phyloP scores from a whole-genome alignment of 2,797 vertebrate species.

The Fundulus diaphanus region DNA sequence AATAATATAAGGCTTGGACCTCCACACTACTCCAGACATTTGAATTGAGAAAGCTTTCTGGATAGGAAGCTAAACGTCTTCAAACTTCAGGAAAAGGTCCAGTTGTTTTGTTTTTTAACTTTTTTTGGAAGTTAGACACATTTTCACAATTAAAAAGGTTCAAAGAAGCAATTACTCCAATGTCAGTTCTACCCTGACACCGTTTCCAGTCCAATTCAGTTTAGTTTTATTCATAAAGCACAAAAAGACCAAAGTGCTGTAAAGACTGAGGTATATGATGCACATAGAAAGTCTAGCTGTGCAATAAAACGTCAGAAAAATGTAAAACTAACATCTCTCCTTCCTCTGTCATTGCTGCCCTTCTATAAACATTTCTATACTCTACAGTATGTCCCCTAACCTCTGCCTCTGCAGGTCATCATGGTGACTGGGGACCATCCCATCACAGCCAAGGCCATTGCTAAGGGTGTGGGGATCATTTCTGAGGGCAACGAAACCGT shows the following conservation, averaged over 20 bases:
- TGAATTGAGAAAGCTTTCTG: too few relatives aligned
- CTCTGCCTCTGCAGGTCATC: constrained; percentile 77
- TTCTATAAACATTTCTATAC: background rate
- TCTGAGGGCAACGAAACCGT: constrained; percentile 88
- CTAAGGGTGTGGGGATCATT: constrained; percentile 86
- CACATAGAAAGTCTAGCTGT: background rate
- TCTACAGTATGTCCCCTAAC: too few relatives aligned
- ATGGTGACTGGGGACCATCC: constrained; percentile 95
- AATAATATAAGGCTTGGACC: too few relatives aligned
- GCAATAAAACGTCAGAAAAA: too few relatives aligned
- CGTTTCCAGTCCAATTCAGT: background rate
- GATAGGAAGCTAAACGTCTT: too few relatives aligned
- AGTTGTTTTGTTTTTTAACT: too few relatives aligned
- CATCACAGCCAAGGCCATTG: constrained; percentile 94
- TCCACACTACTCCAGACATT: too few relatives aligned
- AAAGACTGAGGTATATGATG: too few relatives aligned
- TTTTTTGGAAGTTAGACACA: background rate
- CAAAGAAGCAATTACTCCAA: background rate
- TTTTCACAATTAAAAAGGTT: background rate
- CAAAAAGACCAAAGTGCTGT: background rate
- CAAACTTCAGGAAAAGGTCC: too few relatives aligned
- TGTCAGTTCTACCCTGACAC: background rate
- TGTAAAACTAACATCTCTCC: too few relatives aligned
- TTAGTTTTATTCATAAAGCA: background rate
- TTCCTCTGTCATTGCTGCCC: background rate